Evolutionary conservation across 1,140 invertebrate genomes (phyloP).

Genomic region (Apis florea): DNA sequence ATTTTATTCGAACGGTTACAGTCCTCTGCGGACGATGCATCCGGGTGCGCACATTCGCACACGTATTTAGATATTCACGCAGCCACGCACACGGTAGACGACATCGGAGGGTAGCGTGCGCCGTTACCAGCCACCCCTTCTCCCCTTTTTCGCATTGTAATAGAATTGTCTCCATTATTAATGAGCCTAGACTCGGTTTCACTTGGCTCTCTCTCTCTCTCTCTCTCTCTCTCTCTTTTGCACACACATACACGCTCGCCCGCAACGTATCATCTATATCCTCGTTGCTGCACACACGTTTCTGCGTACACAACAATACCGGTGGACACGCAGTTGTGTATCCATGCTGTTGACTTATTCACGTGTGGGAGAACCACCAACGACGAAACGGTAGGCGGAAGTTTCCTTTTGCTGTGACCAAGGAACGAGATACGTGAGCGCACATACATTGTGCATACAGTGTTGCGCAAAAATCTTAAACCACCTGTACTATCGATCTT

Average conservation of each 20-base stretch:
- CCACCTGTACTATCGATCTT: background rate
- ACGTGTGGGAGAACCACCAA: constrained; percentile 53
- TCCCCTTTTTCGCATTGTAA: constrained; percentile 58
- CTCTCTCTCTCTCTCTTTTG: background rate
- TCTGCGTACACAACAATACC: constrained; percentile 29
- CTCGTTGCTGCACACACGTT: background rate
- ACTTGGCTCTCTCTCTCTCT: background rate
- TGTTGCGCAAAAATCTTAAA: background rate
- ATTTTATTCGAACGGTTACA: background rate
- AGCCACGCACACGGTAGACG: constrained; percentile 19
- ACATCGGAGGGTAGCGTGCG: constrained; percentile 35
- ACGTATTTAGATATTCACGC: constrained; percentile 26
- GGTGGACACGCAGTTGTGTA: constrained; percentile 53
- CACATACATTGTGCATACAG: background rate
- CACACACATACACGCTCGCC: background rate
- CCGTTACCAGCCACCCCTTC: constrained; percentile 9
- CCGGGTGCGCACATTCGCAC: constrained; percentile 22
- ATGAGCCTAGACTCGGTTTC: constrained; percentile 56
- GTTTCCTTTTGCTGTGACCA: constrained; percentile 36
- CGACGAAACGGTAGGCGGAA: constrained; percentile 51
- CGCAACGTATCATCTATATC: background rate
- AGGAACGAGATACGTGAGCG: constrained; percentile 14
- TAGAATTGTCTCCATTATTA: constrained; percentile 70
- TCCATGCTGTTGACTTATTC: constrained; percentile 58
- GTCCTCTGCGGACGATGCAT: background rate